phyloP scores from a whole-genome alignment of 2,113 vertebrate species.

The Riparia riparia region DNA sequence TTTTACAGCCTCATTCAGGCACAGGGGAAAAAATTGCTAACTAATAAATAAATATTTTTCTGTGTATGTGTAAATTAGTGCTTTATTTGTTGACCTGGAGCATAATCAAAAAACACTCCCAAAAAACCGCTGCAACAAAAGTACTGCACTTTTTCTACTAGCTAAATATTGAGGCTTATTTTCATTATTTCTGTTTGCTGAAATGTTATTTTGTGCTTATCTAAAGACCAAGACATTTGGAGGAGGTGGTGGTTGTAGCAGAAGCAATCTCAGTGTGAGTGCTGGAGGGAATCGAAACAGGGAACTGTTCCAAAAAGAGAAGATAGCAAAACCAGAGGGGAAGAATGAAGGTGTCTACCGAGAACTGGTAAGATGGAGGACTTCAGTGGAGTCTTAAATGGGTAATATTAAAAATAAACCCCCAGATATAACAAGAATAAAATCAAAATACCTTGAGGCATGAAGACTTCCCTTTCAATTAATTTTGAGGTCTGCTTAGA shows the following conservation, averaged over 20 bases:
- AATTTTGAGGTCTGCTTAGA: not conserved
- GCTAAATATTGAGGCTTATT: slow-evolving; percentile 18
- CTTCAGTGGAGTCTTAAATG: not conserved
- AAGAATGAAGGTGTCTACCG: slow-evolving; percentile 91
- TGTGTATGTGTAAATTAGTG: not conserved
- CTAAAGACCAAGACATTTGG: slow-evolving; percentile 91
- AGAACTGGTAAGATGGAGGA: slow-evolving; percentile 86
- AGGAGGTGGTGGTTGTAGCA: slow-evolving; percentile 89
- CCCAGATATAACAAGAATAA: not conserved
- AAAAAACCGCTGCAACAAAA: not conserved
- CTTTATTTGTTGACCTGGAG: slow-evolving; percentile 34
- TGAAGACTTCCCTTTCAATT: not conserved
- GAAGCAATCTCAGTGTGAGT: slow-evolving; percentile 86
- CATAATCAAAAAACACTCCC: not conserved
- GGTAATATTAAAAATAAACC: not conserved
- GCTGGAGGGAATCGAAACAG: slow-evolving; percentile 81
- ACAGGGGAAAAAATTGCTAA: not conserved
- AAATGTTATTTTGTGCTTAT: slow-evolving; percentile 37
- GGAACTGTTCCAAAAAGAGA: slow-evolving; percentile 88
- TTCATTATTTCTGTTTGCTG: slow-evolving; percentile 42
- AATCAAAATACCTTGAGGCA: not conserved
- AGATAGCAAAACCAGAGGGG: slow-evolving; percentile 81
- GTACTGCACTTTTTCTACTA: not conserved
- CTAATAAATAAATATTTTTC: not conserved
- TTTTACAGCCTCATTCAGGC: not conserved